These are phyloP conservation scores for Pseudococcus jackbeardsleyi DNA, from an alignment of 2,888 invertebrate genomes.

Conservation along the genomic window DNA sequence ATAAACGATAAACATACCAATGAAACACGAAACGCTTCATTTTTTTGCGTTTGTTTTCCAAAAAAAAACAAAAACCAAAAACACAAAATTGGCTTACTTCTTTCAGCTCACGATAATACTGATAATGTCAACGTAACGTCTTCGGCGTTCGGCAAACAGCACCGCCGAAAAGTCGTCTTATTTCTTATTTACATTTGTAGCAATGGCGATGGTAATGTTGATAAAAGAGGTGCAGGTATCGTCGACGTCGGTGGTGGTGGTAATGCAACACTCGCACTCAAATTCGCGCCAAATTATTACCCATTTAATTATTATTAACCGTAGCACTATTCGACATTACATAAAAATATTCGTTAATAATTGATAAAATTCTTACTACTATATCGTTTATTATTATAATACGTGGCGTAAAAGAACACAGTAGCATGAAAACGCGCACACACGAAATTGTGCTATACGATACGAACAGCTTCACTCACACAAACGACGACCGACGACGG, in stretches of 20 bases:
- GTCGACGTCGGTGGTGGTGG: neutral
- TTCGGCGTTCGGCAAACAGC: neutral
- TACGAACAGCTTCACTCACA: neutral
- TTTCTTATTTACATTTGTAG: no score
- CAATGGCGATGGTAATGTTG: neutral
- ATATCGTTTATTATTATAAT: slow-evolving; percentile 6
- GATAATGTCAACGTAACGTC: neutral
- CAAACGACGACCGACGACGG: neutral
- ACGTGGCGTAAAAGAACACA: slow-evolving; percentile 38
- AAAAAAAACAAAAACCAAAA: no score
- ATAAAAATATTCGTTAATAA: neutral
- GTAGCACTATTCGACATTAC: neutral
- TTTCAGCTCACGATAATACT: neutral
- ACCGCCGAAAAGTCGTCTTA: neutral
- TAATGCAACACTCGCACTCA: neutral
- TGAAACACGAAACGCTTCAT: no score
- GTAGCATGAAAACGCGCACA: slow-evolving; percentile 13
- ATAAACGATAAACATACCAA: no score
- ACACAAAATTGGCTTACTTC: neutral
- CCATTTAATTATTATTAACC: neutral
- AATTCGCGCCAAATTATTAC: slow-evolving; percentile 14
- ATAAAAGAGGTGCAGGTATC: neutral
- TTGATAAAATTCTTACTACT: neutral
- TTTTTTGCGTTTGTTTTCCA: no score
- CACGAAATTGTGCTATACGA: neutral